A percentile compares a stretch with the other conserved stretches of the same genome.
Conservation (phyloP, 2,888 invertebrate genomes). For the Cistogaster globosa region DNA sequence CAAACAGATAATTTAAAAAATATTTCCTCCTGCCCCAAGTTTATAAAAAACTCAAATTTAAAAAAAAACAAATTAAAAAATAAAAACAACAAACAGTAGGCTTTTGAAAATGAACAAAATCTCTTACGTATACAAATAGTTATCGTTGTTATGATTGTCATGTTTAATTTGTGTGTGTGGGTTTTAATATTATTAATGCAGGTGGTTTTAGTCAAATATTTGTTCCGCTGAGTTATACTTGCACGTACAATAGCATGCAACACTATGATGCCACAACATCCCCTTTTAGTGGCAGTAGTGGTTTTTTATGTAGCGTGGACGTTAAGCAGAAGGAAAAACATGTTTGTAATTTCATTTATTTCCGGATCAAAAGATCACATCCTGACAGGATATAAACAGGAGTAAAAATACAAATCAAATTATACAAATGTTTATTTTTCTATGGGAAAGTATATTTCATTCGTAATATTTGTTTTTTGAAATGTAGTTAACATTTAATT, state of each 20-base stretch:
- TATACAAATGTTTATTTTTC: slow-evolving; percentile 69
- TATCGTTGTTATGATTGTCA: slow-evolving; percentile 46
- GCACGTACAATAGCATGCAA: slow-evolving; percentile 65
- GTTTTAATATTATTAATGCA: slow-evolving; percentile 70
- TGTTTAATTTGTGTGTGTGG: slow-evolving; percentile 55
- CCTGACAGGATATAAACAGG: slow-evolving; percentile 79
- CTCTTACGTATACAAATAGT: slow-evolving; percentile 24
- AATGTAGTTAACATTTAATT: not conserved
- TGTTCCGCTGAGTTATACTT: slow-evolving; percentile 62
- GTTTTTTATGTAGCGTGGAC: slow-evolving; percentile 37
- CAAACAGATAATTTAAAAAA: too few species aligned
- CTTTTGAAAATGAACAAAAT: slow-evolving; percentile 12
- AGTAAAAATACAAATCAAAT: slow-evolving; percentile 69
- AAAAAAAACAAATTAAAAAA: slow-evolving; percentile 21
- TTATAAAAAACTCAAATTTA: not conserved
- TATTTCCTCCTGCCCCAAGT: too few species aligned
- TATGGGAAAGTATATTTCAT: slow-evolving; percentile 65
- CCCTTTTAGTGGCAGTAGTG: slow-evolving; percentile 45
- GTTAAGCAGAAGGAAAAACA: slow-evolving; percentile 65
- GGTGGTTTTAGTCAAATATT: slow-evolving; percentile 76
- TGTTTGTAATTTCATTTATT: slow-evolving; percentile 78
- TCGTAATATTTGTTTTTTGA: not conserved
- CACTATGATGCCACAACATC: slow-evolving; percentile 75
- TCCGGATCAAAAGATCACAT: slow-evolving; percentile 82
- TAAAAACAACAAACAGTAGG: slow-evolving; percentile 18